phyloP scores from a whole-genome alignment of 1,140 invertebrate genomes.

The Batillaria attramentaria region DNA sequence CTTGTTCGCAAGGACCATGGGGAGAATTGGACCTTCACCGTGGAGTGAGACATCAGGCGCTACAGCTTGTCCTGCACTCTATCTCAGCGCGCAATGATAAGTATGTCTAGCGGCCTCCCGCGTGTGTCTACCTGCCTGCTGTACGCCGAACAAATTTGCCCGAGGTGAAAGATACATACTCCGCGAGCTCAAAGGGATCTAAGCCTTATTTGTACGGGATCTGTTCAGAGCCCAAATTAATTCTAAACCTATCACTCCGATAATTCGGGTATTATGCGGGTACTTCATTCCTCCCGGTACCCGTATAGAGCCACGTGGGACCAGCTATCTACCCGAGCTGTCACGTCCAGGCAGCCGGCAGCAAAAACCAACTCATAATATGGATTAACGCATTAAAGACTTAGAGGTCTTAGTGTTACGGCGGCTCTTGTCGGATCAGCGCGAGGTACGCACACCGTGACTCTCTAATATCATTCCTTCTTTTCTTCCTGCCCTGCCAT shows the following conservation, averaged over 20 bases:
- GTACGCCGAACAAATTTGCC: background rate
- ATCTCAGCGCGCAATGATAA: conserved; percentile 8
- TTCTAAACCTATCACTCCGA: conserved; percentile 15
- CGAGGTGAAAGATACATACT: conserved; percentile 1
- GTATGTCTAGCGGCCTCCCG: background rate
- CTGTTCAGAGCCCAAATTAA: conserved; percentile 8
- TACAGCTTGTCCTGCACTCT: background rate
- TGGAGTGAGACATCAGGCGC: background rate
- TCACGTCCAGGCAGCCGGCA: no score
- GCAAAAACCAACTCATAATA: no score
- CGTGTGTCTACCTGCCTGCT: background rate
- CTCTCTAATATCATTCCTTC: no score
- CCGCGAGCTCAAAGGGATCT: background rate
- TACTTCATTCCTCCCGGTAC: no score
- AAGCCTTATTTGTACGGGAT: conserved; percentile 9
- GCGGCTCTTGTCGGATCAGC: no score
- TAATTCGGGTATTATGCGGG: background rate
- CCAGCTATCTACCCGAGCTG: no score
- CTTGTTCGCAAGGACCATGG: background rate
- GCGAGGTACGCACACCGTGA: no score
- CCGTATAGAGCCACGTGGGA: no score
- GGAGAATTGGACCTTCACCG: background rate
- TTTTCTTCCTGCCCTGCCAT: no score
- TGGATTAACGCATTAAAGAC: no score
- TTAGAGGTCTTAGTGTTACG: no score